Evolutionary conservation across 2,113 vertebrate genomes (phyloP).

Genomic region (Raja brachyura): DNA sequence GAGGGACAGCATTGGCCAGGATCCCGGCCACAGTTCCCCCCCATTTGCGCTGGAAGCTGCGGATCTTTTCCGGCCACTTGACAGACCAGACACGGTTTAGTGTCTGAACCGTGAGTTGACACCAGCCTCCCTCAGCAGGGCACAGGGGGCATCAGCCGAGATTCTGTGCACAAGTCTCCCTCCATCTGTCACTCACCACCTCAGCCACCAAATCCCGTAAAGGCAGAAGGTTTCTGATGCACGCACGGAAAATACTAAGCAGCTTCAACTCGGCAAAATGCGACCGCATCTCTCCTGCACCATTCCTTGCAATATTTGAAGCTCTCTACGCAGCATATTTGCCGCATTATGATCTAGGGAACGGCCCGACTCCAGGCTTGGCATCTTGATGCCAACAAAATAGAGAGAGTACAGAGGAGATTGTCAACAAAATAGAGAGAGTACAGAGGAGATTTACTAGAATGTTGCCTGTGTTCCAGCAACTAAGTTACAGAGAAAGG

Average conservation of each 20-base stretch:
- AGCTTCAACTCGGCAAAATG: neutral
- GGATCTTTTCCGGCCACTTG: neutral
- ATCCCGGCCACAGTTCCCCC: neutral
- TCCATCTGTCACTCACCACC: neutral
- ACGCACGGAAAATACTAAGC: neutral
- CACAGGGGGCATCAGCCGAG: neutral
- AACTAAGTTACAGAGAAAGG: too few relatives aligned
- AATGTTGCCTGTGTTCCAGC: too few relatives aligned
- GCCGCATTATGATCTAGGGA: neutral
- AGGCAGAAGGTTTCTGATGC: neutral
- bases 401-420: too few relatives aligned
- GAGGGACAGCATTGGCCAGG: neutral
- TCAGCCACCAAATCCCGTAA: neutral
- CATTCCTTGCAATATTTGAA: neutral
- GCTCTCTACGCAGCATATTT: neutral
- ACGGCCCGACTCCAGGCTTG: neutral
- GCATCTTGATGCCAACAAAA: neutral
- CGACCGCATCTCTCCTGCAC: neutral
- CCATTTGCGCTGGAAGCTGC: neutral
- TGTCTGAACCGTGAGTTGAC: neutral
- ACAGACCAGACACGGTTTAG: neutral
- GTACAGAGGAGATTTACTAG: too few relatives aligned
- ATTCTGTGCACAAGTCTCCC: neutral
- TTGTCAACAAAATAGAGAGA: too few relatives aligned
- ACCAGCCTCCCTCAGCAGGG: neutral